Percentiles rank a stretch among this genome's conserved stretches.
Conservation (phyloP, 1,140 invertebrate genomes). For the Microplitis mediator region DNA sequence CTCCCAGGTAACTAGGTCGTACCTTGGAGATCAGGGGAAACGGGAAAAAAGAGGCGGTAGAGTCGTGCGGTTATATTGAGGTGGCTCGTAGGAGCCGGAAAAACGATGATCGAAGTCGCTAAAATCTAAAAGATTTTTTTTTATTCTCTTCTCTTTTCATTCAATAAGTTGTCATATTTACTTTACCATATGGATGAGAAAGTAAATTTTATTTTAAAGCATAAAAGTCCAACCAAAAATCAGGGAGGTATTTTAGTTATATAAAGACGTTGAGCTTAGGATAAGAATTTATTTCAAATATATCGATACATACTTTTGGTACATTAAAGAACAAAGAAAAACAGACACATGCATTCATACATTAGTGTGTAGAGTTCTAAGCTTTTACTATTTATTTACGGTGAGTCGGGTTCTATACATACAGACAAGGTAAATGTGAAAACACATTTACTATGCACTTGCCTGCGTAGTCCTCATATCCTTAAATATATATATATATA, state of each 20-base stretch:
- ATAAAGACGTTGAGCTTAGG: too few species aligned
- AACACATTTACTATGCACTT: background rate
- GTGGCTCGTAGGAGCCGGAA: background rate
- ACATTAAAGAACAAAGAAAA: too few species aligned
- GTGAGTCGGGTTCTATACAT: background rate
- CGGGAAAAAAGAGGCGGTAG: background rate
- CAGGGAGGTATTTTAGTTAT: too few species aligned
- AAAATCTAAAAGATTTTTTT: constrained; percentile 1
- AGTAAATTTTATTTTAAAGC: background rate
- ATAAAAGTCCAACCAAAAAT: too few species aligned
- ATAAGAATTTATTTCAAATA: too few species aligned
- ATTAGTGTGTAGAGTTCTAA: background rate
- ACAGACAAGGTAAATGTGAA: background rate
- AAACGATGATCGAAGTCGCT: background rate
- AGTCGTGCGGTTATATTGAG: background rate
- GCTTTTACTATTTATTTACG: background rate
- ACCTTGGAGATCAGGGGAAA: constrained; percentile 17
- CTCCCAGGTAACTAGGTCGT: constrained; percentile 37
- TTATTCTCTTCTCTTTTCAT: background rate
- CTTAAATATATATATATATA: background rate
- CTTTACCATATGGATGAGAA: background rate
- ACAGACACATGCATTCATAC: background rate
- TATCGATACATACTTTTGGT: too few species aligned
- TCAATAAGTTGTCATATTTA: background rate
- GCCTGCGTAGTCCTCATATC: background rate